Evolutionary conservation across 1,140 invertebrate genomes (phyloP), one percentile per base, ranked within the genome.

Genomic region (Paraescarpia echinospica): DNA sequence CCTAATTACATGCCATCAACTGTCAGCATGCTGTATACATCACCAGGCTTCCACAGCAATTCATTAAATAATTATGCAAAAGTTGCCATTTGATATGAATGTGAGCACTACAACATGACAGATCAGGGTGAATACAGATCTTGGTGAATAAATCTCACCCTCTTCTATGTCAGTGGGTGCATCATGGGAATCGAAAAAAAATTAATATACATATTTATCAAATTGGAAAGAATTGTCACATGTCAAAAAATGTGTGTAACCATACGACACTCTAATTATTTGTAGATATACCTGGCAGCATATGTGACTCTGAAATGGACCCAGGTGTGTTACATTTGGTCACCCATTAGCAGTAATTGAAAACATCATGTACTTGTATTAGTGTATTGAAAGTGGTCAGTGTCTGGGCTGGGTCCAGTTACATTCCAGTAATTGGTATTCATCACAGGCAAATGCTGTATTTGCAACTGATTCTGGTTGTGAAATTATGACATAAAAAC

Each of bases 11-110:
- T 31, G 27, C 59, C 9, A 12, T 77, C 18, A 18, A 77, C 9
- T 77, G 59, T 31, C 59, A 77, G 59, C 59, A 5, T 31, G 27
- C 59, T 41, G 41, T 77, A 77, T 77, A 77, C 0, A 77, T 77
- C 27, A 77, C 59, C 59, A 22, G 12, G 0, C 59, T 27, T 77
- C 59, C 59, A 9, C 59, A 77, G 27, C 59, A 77, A 77, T 18
- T 77, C 59, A 77, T 77, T 77, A 77, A 77, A 77, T 27, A 77
- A 77, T 77, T 77, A 77, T 77, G 59, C 59, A 77, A 77, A 77
- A 77, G 14, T 77, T 77, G 59, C 22, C 59, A 77, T 77, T 27
- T 31, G 59, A 77, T 77, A 77, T 27, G 12, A 31, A 27, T 77
- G 59, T 77, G 59, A 41, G 18, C 59, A 77, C 59, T 77, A 31